Conservation (phyloP, 2,888 invertebrate genomes). For the Calliopum simillimum region DNA sequence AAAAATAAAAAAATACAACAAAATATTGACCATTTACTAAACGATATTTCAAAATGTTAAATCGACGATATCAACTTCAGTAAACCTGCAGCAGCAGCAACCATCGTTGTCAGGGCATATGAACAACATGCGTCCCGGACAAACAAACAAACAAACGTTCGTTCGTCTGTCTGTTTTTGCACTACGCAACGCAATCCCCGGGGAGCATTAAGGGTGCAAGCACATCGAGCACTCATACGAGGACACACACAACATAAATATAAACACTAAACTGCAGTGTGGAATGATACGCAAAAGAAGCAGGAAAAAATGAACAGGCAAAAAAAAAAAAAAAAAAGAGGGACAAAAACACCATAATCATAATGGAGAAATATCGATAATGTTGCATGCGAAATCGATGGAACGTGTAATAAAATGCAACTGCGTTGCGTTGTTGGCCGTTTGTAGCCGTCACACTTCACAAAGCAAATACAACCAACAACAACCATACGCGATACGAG, state of each 20-base stretch:
- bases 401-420: constrained; percentile 30
- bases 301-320: constrained; percentile 28
- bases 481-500: background rate
- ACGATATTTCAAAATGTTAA: constrained; percentile 42
- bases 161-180: background rate
- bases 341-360: background rate
- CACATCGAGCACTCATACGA: too few relatives aligned
- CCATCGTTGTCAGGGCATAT: constrained; percentile 1
- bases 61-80: constrained; percentile 23
- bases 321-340: too few relatives aligned
- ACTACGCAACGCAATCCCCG: constrained; percentile 7
- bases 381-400: constrained; percentile 20
- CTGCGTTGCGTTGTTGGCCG: constrained; percentile 19
- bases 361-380: constrained; percentile 8
- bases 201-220: constrained; percentile 16
- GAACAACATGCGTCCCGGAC: too few relatives aligned
- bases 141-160: too few relatives aligned
- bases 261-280: constrained; percentile 30
- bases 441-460: constrained; percentile 6
- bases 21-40: constrained; percentile 43
- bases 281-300: constrained; percentile 25
- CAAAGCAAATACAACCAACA: constrained; percentile 8
- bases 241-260: background rate
- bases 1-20: too few relatives aligned
- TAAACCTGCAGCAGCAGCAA: constrained; percentile 10